phyloP scores from a whole-genome alignment of 2,888 invertebrate species.

The Endotricha flammealis region DNA sequence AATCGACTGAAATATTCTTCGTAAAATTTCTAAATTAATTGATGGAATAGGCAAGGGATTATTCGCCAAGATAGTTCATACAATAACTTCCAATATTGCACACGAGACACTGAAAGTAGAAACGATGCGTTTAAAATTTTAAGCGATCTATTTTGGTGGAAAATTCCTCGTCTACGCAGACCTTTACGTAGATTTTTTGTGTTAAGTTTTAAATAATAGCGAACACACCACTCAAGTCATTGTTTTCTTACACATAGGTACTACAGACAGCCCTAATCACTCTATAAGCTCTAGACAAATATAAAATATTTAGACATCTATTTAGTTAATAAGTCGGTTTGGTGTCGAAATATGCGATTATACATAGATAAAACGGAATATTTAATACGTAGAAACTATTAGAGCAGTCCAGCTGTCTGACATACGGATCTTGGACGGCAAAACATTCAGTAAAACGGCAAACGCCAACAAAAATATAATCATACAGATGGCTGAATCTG shows the following conservation, averaged over 20 bases:
- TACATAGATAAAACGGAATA: slow-evolving; percentile 46
- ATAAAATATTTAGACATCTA: slow-evolving; percentile 68
- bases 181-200: too few species aligned
- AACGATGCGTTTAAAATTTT: too few species aligned
- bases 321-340: slow-evolving; percentile 53
- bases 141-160: too few species aligned
- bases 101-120: too few species aligned
- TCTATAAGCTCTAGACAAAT: slow-evolving; percentile 76
- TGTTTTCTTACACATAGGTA: slow-evolving; percentile 28
- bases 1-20: too few species aligned
- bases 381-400: slow-evolving; percentile 28
- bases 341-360: slow-evolving; percentile 60
- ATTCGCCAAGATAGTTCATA: too few species aligned
- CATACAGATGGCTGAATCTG: too few species aligned
- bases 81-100: slow-evolving; percentile 11
- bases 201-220: too few species aligned
- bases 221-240: slow-evolving; percentile 26
- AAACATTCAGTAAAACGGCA: slow-evolving; percentile 53
- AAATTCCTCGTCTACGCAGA: too few species aligned
- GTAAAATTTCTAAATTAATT: too few species aligned
- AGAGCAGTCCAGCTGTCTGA: slow-evolving; percentile 57
- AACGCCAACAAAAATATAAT: too few species aligned
- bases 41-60: too few species aligned
- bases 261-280: slow-evolving; percentile 65
- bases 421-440: slow-evolving; percentile 64